These are phyloP conservation scores for Petrolisthes manimaculis DNA, from an alignment of 2,888 invertebrate species.

Conservation along the genomic window DNA sequence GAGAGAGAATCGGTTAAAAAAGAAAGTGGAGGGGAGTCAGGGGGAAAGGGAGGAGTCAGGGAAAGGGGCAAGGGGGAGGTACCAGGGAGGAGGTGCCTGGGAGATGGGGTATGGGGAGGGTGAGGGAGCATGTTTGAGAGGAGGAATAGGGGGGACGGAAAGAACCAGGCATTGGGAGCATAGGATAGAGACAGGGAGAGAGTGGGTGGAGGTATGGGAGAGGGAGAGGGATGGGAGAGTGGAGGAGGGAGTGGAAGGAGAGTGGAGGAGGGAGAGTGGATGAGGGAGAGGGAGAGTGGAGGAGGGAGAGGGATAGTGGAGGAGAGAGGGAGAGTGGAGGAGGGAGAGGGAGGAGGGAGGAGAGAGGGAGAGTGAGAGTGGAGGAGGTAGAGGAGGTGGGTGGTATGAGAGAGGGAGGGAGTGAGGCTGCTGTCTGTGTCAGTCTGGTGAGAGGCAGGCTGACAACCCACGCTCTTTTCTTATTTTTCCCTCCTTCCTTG, in stretches of 20 bases:
- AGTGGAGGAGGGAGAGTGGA: too few relatives aligned
- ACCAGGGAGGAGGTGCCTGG: neutral
- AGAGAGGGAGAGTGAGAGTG: neutral
- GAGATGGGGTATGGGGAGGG: neutral
- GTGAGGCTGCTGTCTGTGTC: neutral
- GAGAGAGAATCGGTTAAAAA: neutral
- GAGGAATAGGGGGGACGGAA: neutral
- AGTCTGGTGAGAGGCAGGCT: slow-evolving; percentile 18
- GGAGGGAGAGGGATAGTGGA: neutral
- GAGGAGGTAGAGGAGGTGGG: neutral
- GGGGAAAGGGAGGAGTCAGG: neutral
- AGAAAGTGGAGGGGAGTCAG: neutral
- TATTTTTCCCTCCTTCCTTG: too few relatives aligned
- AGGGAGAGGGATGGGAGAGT: neutral
- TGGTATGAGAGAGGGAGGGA: neutral
- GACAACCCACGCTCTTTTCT: slow-evolving; percentile 17
- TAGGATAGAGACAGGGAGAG: too few relatives aligned
- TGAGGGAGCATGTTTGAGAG: neutral
- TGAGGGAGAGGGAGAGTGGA: neutral
- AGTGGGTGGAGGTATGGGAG: neutral
- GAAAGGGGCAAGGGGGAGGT: neutral
- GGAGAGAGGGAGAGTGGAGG: neutral
- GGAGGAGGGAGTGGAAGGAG: neutral
- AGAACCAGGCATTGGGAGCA: neutral
- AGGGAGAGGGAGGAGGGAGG: neutral